phyloP scores from a whole-genome alignment of 1,140 invertebrate genomes.

The Aphelinus atriplicis region DNA sequence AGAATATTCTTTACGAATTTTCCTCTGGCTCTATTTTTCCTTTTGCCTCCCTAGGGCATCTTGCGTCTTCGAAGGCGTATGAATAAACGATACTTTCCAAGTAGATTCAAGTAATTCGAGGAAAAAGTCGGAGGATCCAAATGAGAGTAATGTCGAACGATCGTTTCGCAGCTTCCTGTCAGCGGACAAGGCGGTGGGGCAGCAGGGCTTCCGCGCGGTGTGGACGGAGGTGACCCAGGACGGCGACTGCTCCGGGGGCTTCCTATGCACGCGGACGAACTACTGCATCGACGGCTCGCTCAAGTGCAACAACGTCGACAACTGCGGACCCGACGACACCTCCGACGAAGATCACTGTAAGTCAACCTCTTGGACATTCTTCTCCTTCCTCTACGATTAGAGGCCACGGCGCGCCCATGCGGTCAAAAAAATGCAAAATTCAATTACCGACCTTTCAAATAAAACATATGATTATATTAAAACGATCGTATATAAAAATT shows the following conservation, averaged over 20 bases:
- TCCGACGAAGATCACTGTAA: constrained; percentile 87
- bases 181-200: constrained; percentile 83
- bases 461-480: too few relatives aligned
- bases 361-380: constrained; percentile 61
- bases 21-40: too few relatives aligned
- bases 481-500: not conserved
- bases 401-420: constrained; percentile 18
- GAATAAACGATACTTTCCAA: too few relatives aligned
- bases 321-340: constrained; percentile 82
- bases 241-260: constrained; percentile 68
- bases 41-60: too few relatives aligned
- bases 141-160: too few relatives aligned
- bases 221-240: constrained; percentile 84
- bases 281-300: constrained; percentile 84
- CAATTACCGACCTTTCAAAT: too few relatives aligned
- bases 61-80: too few relatives aligned
- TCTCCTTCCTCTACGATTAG: constrained; percentile 55
- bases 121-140: too few relatives aligned
- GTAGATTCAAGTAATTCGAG: too few relatives aligned
- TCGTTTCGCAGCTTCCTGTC: constrained; percentile 76
- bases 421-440: too few relatives aligned
- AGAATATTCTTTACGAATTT: too few relatives aligned
- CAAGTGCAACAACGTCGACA: constrained; percentile 80
- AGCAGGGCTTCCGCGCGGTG: constrained; percentile 83
- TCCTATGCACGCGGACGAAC: constrained; percentile 73